Percentiles rank a stretch among this genome's conserved stretches.
Evolutionary conservation across 2,888 invertebrate genomes (phyloP).

Genomic region (Yponomeuta plumbellus): DNA sequence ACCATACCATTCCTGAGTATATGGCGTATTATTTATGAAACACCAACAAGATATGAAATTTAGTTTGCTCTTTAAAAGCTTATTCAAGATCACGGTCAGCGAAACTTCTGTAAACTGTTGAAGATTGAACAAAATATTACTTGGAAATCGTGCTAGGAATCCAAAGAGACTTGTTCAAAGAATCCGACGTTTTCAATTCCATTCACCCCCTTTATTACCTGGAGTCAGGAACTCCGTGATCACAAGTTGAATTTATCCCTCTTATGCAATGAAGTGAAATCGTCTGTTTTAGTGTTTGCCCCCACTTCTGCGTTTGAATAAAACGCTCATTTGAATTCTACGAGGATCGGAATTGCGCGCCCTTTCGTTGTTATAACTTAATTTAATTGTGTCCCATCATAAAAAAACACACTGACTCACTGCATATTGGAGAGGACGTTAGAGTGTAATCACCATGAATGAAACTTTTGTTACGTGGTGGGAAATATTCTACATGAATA

Average conservation of each 20-base stretch:
- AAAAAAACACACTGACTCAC: conserved; percentile 20
- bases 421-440: conserved; percentile 4
- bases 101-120: neutral
- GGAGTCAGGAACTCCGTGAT: conserved; percentile 34
- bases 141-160: conserved; percentile 7
- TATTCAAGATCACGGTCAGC: neutral
- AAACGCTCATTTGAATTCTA: conserved; percentile 75
- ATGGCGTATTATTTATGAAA: neutral
- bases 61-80: neutral
- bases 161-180: conserved; percentile 7
- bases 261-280: conserved; percentile 46
- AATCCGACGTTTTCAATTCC: conserved; percentile 25
- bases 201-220: conserved; percentile 26
- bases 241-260: conserved; percentile 40
- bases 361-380: conserved; percentile 71
- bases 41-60: no score
- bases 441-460: neutral
- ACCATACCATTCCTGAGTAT: neutral
- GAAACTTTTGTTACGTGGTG: neutral
- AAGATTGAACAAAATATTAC: conserved; percentile 11
- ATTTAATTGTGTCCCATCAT: conserved; percentile 70
- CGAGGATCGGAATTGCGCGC: conserved; percentile 72
- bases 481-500: neutral
- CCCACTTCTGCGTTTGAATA: conserved; percentile 65
- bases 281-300: conserved; percentile 61